Conservation (phyloP, 2,113 vertebrate genomes). For the Charadrius vociferus region DNA sequence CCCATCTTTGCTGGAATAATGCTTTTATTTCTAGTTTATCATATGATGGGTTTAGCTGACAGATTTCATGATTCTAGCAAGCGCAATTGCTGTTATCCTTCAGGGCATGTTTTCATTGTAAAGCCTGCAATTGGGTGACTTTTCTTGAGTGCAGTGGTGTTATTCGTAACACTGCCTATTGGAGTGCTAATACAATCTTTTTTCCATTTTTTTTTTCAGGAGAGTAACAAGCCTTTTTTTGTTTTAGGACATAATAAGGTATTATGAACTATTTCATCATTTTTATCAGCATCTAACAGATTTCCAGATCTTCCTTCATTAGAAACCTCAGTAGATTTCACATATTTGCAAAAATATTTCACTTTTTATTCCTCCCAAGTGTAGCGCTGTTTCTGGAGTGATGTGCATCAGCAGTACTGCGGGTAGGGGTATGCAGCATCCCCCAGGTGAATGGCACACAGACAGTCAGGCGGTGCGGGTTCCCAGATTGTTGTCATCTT, state of each 20-base stretch:
- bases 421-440: background rate
- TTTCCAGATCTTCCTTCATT: background rate
- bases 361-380: background rate
- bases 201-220: background rate
- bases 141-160: background rate
- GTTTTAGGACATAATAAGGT: background rate
- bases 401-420: accelerated
- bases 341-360: background rate
- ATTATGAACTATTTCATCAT: background rate
- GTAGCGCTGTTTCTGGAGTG: background rate
- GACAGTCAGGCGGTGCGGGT: background rate
- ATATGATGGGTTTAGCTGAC: background rate
- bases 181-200: background rate
- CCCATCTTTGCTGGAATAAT: background rate
- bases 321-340: background rate
- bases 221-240: background rate
- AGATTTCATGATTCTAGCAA: background rate
- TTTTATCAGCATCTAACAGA: background rate
- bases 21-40: conserved; percentile 29
- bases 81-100: background rate
- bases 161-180: background rate
- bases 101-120: background rate
- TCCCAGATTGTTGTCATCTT: background rate
- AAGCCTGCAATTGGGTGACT: background rate
- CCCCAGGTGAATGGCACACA: accelerated